phyloP scores from a whole-genome alignment of 2,113 vertebrate genomes.

The Pteruthius melanotis region DNA sequence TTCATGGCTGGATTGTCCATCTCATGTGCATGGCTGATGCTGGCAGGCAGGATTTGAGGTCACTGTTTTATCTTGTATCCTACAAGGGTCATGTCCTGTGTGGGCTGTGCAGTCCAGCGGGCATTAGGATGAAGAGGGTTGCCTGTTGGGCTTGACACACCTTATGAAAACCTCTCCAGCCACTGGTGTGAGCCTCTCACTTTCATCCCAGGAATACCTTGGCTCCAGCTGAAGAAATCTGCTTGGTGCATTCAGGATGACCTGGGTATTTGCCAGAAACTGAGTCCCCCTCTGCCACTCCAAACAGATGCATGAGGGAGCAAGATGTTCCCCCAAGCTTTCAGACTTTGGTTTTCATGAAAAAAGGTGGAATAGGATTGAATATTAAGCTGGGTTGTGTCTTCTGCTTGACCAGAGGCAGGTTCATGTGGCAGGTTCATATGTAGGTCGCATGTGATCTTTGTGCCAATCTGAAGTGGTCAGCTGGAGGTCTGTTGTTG shows the following conservation, averaged over 20 bases:
- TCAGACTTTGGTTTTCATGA: neutral
- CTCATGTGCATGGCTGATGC: neutral
- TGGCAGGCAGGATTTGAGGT: neutral
- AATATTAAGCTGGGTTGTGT: neutral
- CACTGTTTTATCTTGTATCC: neutral
- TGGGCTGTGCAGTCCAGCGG: neutral
- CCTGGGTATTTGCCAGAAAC: neutral
- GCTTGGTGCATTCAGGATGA: neutral
- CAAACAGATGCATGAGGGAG: neutral
- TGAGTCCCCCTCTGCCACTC: neutral
- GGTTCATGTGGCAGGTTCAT: neutral
- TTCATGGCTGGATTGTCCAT: neutral
- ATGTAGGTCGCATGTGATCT: fast-evolving
- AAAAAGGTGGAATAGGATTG: neutral
- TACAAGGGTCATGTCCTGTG: fast-evolving
- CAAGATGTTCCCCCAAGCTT: neutral
- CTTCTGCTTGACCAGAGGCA: neutral
- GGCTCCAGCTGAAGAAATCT: neutral
- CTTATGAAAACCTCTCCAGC: neutral
- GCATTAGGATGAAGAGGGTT: neutral
- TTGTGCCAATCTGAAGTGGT: neutral
- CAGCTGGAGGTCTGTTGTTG: neutral
- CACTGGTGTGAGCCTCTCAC: neutral
- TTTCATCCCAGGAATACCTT: neutral
- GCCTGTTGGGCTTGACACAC: neutral